A percentile compares a stretch with the other conserved stretches of the same genome.
Evolutionary conservation across 2,113 vertebrate species (phyloP).

Genomic region (Vombatus ursinus): DNA sequence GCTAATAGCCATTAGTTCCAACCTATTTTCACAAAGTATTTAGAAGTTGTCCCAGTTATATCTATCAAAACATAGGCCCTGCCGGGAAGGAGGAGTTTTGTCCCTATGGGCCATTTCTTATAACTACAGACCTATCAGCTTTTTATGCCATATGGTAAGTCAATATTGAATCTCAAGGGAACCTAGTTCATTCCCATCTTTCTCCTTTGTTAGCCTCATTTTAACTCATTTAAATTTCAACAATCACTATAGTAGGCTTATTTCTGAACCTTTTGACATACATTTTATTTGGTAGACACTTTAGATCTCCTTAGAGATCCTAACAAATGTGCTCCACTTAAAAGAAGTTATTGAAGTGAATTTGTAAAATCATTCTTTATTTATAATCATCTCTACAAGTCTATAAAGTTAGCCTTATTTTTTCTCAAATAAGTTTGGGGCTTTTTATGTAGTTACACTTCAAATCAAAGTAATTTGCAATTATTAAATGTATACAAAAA

Average conservation of each 20-base stretch:
- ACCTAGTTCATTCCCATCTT: slow-evolving; percentile 45
- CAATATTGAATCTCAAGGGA: slow-evolving; percentile 68
- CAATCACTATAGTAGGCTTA: slow-evolving; percentile 56
- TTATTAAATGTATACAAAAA: slow-evolving; percentile 58
- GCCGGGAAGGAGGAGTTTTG: slow-evolving; percentile 59
- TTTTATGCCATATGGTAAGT: slow-evolving; percentile 68
- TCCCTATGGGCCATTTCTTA: slow-evolving; percentile 47
- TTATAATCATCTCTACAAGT: slow-evolving; percentile 44
- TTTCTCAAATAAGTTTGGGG: slow-evolving; percentile 59
- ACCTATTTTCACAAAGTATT: slow-evolving; percentile 64
- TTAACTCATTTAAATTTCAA: slow-evolving; percentile 75
- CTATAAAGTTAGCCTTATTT: slow-evolving; percentile 40
- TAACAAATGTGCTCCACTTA: slow-evolving; percentile 72
- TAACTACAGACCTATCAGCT: slow-evolving; percentile 69
- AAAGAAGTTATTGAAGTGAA: slow-evolving; percentile 71
- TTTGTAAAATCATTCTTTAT: slow-evolving; percentile 61
- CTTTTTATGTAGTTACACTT: slow-evolving; percentile 61
- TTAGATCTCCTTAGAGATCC: slow-evolving; percentile 60
- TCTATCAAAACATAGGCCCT: slow-evolving; percentile 76
- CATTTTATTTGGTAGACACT: slow-evolving; percentile 63
- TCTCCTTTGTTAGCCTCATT: slow-evolving; percentile 66
- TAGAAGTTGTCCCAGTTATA: slow-evolving; percentile 75
- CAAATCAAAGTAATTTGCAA: slow-evolving; percentile 55
- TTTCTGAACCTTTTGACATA: slow-evolving; percentile 69
- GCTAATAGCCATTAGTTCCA: slow-evolving; percentile 66